phyloP scores from a whole-genome alignment of 1,140 invertebrate genomes.

The Mercenaria mercenaria region DNA sequence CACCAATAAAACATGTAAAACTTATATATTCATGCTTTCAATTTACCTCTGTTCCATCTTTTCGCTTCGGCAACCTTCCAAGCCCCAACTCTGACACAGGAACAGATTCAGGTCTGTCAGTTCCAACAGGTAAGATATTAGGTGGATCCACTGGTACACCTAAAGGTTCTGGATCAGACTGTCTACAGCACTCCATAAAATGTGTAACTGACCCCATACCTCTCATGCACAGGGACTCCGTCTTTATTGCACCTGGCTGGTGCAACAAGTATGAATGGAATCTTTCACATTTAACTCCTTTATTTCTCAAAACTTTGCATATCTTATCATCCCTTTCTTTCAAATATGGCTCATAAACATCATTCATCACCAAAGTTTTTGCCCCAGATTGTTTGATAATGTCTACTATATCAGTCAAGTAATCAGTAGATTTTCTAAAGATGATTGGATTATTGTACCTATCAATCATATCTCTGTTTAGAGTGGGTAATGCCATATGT shows the following conservation, averaged over 20 bases:
- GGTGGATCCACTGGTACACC: conserved; percentile 63
- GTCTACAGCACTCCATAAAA: conserved; percentile 69
- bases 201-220: conserved; percentile 70
- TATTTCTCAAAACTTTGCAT: conserved; percentile 37
- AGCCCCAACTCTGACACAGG: conserved; percentile 52
- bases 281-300: conserved; percentile 62
- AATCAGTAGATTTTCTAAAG: conserved; percentile 52
- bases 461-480: conserved; percentile 53
- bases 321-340: conserved; percentile 69
- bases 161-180: conserved; percentile 59
- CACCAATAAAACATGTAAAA: not conserved
- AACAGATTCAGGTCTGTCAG: not conserved
- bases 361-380: conserved; percentile 63
- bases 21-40: not conserved
- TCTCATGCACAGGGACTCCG: conserved; percentile 67
- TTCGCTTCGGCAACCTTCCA: conserved; percentile 66
- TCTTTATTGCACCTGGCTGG: conserved; percentile 66
- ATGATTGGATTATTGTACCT: conserved; percentile 64
- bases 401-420: conserved; percentile 27
- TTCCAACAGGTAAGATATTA: conserved; percentile 14
- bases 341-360: conserved; percentile 73
- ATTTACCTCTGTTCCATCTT: conserved; percentile 69
- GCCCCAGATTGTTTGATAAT: conserved; percentile 57
- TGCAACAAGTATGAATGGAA: conserved; percentile 67
- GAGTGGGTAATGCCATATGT: conserved; percentile 62